These are phyloP conservation scores for Apamea sordens DNA, from an alignment of 2,888 invertebrate species.

Conservation along the genomic window DNA sequence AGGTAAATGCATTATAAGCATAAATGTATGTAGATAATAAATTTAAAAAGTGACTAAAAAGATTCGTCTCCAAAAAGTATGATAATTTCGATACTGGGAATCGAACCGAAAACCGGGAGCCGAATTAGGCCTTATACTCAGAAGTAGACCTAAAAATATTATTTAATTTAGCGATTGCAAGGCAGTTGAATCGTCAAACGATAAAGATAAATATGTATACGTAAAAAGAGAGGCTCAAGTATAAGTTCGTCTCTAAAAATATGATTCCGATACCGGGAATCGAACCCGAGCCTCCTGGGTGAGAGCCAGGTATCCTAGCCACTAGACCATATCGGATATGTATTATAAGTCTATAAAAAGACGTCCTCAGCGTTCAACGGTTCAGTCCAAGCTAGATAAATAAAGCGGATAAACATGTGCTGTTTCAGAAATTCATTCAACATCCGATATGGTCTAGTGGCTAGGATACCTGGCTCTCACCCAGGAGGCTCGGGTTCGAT, in stretches of 20 bases:
- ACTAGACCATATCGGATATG: constrained; percentile 85
- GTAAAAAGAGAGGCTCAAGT: too few relatives aligned
- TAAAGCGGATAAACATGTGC: neutral
- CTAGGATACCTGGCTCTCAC: constrained; percentile 93
- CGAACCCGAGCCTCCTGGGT: constrained; percentile 92
- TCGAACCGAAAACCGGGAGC: too few relatives aligned
- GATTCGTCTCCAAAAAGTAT: neutral
- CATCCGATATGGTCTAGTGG: constrained; percentile 91
- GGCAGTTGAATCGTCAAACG: too few relatives aligned
- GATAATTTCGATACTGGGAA: too few relatives aligned
- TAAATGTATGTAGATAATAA: too few relatives aligned
- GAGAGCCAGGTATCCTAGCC: constrained; percentile 93
- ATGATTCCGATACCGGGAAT: constrained; percentile 90
- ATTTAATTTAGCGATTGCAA: too few relatives aligned
- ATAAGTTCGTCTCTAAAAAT: constrained; percentile 25
- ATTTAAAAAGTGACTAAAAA: neutral
- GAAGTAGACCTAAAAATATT: too few relatives aligned
- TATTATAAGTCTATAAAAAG: accelerated
- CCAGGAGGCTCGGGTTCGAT: constrained; percentile 92
- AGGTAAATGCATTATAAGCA: too few relatives aligned
- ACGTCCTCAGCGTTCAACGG: accelerated
- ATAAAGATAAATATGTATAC: too few relatives aligned
- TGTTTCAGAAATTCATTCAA: accelerated
- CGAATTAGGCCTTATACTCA: too few relatives aligned
- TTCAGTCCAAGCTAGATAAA: neutral